These are phyloP conservation scores for Amia ocellicauda DNA, from an alignment of 2,113 vertebrate genomes.

Conservation along the genomic window DNA sequence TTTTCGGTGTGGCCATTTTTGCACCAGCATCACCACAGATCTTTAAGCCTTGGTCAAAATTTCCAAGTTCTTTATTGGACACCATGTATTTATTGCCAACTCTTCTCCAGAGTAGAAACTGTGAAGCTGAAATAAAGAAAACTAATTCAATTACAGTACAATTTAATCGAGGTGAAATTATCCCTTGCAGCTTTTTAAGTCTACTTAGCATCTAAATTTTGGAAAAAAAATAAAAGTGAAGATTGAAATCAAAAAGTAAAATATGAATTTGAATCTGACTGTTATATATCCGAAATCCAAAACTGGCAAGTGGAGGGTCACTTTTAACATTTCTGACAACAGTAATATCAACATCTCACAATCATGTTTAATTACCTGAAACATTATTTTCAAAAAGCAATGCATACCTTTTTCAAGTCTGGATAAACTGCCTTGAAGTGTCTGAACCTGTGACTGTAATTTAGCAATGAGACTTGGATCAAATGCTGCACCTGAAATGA, in stretches of 20 bases:
- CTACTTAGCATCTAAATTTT: too few species aligned
- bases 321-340: too few species aligned
- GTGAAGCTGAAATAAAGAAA: not conserved
- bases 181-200: too few species aligned
- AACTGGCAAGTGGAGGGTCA: too few species aligned
- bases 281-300: too few species aligned
- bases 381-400: too few species aligned
- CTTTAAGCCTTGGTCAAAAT: not conserved
- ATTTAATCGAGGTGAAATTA: too few species aligned
- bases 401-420: constrained; percentile 13
- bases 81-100: not conserved
- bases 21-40: not conserved
- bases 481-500: not conserved
- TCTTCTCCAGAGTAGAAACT: not conserved
- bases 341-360: too few species aligned
- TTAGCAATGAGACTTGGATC: not conserved
- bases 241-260: too few species aligned
- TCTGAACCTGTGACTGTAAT: not conserved
- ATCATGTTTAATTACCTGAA: too few species aligned
- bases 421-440: not conserved
- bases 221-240: too few species aligned
- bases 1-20: not conserved
- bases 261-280: too few species aligned
- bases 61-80: not conserved
- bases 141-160: not conserved